Conservation (phyloP, 2,797 vertebrate genomes). For the Pogoniulus pusillus region DNA sequence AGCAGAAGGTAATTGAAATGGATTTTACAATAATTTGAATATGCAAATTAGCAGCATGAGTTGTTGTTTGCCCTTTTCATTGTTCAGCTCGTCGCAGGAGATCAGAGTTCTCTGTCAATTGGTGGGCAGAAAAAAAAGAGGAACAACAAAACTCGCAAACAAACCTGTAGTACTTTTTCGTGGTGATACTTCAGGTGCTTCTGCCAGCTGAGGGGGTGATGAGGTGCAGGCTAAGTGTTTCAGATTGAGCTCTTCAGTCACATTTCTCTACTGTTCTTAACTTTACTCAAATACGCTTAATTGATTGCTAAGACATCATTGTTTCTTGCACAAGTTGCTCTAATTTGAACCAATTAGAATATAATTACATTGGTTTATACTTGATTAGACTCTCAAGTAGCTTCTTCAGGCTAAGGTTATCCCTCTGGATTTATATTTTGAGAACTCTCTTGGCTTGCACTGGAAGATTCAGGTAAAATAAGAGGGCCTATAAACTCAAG, state of each 20-base stretch:
- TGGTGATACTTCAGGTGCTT: background rate
- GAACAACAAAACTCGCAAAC: accelerated
- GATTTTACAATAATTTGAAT: background rate
- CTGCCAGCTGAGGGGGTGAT: background rate
- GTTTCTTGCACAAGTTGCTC: slow-evolving; percentile 35
- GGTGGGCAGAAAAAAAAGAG: background rate
- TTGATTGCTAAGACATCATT: slow-evolving; percentile 16
- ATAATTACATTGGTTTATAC: slow-evolving; percentile 49
- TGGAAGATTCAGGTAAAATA: background rate
- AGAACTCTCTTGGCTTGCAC: background rate
- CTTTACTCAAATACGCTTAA: background rate
- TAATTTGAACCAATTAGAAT: slow-evolving; percentile 51
- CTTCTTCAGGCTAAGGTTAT: slow-evolving; percentile 26
- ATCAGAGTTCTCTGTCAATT: background rate
- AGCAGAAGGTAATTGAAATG: background rate
- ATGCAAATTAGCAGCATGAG: background rate
- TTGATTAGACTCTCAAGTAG: slow-evolving; percentile 48
- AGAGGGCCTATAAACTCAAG: background rate
- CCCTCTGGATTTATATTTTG: background rate
- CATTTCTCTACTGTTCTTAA: background rate
- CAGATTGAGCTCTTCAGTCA: background rate
- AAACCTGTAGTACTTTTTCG: background rate
- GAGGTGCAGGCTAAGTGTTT: background rate
- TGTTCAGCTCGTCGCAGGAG: background rate
- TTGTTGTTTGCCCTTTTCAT: background rate